Percentiles rank a stretch among this genome's conserved stretches.
These are phyloP conservation scores for Sebastes nivosus DNA, from an alignment of 2,797 vertebrate genomes.

Conservation along the genomic window DNA sequence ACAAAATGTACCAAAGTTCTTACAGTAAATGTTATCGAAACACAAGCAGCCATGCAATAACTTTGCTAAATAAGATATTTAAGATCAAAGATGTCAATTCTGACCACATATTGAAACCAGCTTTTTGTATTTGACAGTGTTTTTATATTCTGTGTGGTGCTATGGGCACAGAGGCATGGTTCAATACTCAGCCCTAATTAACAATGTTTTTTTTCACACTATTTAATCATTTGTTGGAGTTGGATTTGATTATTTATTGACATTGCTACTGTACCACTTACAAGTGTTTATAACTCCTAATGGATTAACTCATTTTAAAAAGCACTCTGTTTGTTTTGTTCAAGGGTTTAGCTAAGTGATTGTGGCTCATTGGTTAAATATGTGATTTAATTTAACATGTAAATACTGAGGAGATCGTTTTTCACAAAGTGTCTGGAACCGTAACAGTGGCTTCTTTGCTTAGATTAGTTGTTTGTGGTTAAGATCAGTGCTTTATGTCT, in stretches of 20 bases:
- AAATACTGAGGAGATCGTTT: background rate
- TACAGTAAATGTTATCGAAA: background rate
- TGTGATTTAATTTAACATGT: slow-evolving; percentile 1
- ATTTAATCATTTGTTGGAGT: background rate
- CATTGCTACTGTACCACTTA: background rate
- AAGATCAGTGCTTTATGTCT: background rate
- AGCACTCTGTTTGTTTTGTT: too few relatives aligned
- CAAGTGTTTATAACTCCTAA: background rate
- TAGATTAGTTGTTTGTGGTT: background rate
- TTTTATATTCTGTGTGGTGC: background rate
- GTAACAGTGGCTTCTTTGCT: slow-evolving; percentile 18
- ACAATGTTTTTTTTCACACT: background rate
- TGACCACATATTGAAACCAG: background rate
- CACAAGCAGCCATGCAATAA: background rate
- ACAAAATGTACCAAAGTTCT: background rate
- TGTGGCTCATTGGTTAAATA: background rate
- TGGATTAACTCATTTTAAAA: background rate
- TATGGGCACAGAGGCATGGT: background rate
- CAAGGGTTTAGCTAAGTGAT: background rate
- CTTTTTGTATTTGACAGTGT: background rate
- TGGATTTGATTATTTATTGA: background rate
- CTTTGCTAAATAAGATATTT: background rate
- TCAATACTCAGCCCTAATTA: background rate
- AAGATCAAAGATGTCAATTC: background rate
- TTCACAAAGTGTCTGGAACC: background rate